phyloP scores from a whole-genome alignment of 1,140 invertebrate genomes.

The Procambarus clarkii region DNA sequence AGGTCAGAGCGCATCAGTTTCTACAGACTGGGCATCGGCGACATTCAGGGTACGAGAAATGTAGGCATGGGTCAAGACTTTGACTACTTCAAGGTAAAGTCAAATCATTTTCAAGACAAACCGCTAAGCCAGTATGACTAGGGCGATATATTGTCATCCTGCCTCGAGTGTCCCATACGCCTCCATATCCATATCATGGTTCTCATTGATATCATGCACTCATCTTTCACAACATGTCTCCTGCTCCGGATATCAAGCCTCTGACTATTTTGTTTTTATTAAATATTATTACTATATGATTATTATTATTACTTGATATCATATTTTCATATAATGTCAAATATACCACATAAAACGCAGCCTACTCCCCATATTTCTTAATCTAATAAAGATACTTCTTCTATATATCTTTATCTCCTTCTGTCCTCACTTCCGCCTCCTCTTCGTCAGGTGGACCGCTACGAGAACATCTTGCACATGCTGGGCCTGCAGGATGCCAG shows the following conservation, averaged over 20 bases:
- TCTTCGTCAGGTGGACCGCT: slow-evolving; percentile 26
- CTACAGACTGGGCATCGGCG: slow-evolving; percentile 14
- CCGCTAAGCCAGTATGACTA: not conserved
- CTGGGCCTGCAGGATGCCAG: not conserved
- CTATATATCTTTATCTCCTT: not conserved
- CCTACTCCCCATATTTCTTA: too few relatives aligned
- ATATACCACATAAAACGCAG: too few relatives aligned
- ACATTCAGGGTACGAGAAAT: slow-evolving; percentile 3
- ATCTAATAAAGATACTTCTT: not conserved
- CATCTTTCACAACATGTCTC: too few relatives aligned
- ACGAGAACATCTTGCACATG: slow-evolving; percentile 15
- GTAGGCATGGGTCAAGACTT: not conserved
- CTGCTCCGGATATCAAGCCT: too few relatives aligned
- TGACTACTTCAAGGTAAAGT: not conserved
- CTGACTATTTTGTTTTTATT: too few relatives aligned
- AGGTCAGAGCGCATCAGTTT: not conserved
- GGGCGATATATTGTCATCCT: not conserved
- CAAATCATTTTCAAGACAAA: not conserved
- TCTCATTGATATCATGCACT: too few relatives aligned
- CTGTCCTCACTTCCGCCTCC: not conserved
- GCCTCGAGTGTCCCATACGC: too few relatives aligned
- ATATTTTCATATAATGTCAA: too few relatives aligned
- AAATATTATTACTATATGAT: too few relatives aligned
- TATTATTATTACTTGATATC: not conserved
- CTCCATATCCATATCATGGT: too few relatives aligned